Evolutionary conservation across 1,140 invertebrate species (phyloP), one percentile per base, ranked within the genome.

Genomic region (Cephus cinctus): DNA sequence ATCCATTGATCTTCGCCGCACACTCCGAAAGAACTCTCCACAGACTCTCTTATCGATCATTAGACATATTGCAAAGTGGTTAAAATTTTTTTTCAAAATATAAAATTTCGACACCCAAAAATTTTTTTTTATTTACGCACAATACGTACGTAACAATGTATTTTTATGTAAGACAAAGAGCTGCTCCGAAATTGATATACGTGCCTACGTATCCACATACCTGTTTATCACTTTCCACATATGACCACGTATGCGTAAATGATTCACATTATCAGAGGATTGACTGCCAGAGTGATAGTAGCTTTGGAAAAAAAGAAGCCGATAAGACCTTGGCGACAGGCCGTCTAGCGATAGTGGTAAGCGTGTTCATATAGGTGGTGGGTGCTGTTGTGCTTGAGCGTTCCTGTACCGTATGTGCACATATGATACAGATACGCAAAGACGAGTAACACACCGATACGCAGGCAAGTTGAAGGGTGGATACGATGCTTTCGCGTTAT

Each of bases 321-420:
- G 55, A 61, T 59, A 61, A 62, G 57, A 49, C 30, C 16, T 12
- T 19, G 59, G 59, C 61, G 61, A 64, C 63, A 66, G 50, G 61
- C 61, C 35, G 63, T 66, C 63, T 67, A 60, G 39, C 39, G 52
- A 44, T 47, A 46, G 21, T 38, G n/a, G 6, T 6, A 27, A 6
- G 25, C 25, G 6, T n/a, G 25, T 6, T n/a, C n/a, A 27, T n/a
- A 27, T 27, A 27, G 6, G 34, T 20, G n/a, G n/a, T n/a, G n/a
- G n/a, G n/a, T n/a, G n/a, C n/a, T n/a, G n/a, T n/a, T 2, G 20
- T 14, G 32, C 5, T 2, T 2, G 25, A 34, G 31, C n/a, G 25
- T 27, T 8, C 25, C 6, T 14, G 15, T 5, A 19, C 14, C 35
- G 14, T 39, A 39, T 20, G 41, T 40, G 32, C 32, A 46, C 34